Percentiles rank a stretch among this genome's conserved stretches.
Conservation (phyloP, 1,140 invertebrate genomes). For the Bombus confusus region DNA sequence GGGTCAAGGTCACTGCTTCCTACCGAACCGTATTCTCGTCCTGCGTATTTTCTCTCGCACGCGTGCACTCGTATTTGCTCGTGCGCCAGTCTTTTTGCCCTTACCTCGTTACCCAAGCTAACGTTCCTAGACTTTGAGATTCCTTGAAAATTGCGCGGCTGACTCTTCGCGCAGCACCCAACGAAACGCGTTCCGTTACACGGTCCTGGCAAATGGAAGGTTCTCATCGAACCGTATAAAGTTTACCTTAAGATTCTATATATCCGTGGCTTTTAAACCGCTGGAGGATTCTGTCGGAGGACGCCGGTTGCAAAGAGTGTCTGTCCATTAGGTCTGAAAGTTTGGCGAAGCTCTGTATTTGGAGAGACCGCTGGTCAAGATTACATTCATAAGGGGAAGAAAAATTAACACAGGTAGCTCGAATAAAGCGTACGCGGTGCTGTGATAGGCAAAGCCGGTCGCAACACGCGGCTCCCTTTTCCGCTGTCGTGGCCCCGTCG, state of each 20-base stretch:
- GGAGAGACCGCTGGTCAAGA: neutral
- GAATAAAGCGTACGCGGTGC: neutral
- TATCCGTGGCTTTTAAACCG: neutral
- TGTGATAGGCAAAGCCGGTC: neutral
- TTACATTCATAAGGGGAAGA: neutral
- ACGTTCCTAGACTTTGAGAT: neutral
- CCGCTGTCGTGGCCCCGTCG: neutral
- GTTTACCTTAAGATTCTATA: too few relatives aligned
- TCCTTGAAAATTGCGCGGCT: slow-evolving; percentile 37
- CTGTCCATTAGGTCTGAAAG: neutral
- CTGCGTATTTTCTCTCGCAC: slow-evolving; percentile 48
- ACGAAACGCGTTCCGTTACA: neutral
- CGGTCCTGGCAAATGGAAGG: neutral
- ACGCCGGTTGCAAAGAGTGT: neutral
- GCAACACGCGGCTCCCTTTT: neutral
- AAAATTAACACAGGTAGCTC: neutral
- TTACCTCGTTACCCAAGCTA: neutral
- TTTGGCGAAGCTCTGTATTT: neutral
- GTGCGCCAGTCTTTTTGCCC: neutral
- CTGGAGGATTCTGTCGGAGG: neutral
- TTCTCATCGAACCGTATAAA: neutral
- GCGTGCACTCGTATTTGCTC: neutral
- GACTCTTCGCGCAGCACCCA: neutral
- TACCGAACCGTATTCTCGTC: slow-evolving; percentile 37
- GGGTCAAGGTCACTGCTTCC: slow-evolving; percentile 71